These are phyloP conservation scores for Microvelia longipes DNA, from an alignment of 1,140 invertebrate genomes.

Conservation along the genomic window DNA sequence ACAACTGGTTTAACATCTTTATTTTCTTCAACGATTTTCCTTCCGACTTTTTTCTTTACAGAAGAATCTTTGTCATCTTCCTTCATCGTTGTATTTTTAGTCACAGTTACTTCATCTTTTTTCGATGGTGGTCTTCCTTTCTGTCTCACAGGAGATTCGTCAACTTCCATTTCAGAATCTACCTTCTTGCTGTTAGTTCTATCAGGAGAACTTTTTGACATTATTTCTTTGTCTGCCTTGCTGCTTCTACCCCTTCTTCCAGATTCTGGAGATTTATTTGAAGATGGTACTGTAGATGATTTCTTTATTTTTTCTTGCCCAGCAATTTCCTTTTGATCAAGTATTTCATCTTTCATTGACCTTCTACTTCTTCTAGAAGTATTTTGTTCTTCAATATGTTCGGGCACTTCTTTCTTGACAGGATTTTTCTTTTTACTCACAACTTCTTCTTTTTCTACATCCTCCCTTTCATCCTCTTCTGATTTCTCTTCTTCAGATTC, in stretches of 20 bases:
- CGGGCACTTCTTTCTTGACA: neutral
- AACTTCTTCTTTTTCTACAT: constrained; percentile 13
- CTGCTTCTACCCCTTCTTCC: neutral
- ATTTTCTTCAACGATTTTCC: too few species aligned
- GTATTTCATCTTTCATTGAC: too few species aligned
- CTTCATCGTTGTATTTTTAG: neutral
- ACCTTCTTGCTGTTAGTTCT: neutral
- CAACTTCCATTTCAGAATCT: constrained; percentile 12
- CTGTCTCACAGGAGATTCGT: neutral
- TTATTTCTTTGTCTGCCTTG: constrained; percentile 1
- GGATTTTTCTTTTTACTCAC: constrained; percentile 1
- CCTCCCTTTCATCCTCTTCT: constrained; percentile 6
- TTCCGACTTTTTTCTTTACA: neutral
- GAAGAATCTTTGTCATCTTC: neutral
- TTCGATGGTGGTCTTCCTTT: neutral
- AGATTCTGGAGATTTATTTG: too few species aligned
- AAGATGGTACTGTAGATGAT: too few species aligned
- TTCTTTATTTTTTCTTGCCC: too few species aligned
- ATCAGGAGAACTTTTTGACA: constrained; percentile 3
- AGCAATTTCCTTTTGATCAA: too few species aligned
- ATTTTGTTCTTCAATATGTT: too few species aligned
- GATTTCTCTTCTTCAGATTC: constrained; percentile 7
- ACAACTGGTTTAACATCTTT: too few species aligned
- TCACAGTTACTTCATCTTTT: neutral
- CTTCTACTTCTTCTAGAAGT: too few species aligned